Base-by-base conservation (phyloP, 2,888 invertebrate species). In the Apodemia hepburni region DNA sequence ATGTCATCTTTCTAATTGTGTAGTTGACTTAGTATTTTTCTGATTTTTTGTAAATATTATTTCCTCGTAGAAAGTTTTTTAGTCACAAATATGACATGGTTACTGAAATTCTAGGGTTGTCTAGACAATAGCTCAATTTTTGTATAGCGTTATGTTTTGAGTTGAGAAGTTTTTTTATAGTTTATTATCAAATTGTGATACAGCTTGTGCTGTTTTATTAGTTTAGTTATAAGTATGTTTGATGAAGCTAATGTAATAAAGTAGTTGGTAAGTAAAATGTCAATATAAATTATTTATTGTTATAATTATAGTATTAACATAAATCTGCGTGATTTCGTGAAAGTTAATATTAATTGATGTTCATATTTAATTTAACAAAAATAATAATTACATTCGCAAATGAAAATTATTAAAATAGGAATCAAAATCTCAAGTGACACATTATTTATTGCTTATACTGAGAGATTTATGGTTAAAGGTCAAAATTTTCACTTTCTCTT, bases 81-180 rank as follows among this genome's bases (percentile, higher is more conserved):
- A 38, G 59, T 57, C 27, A 33, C 58, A 74, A 66, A 72, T 65
- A 67, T 84, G 88, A 81, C 90, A 87, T 87, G 88, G 90, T 87
- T 83, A 83, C 84, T 77, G 82, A 82, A 73, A 84, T 86, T 87
- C 88, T 84, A 79, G 88, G 90, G 90, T 91, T 90, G 89, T 83
- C 76, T 88, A 90, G 85, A 77, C 84, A 85, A 88, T 89, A 91
- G 87, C 87, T 89, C 85, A 86, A 84, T 87, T 82, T 77, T 73
- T 77, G 73, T 73, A 74, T 73, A 75, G 75, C 84, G 81, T 85
- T 78, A 75, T 77, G 75, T 80, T 77, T 75, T 84, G 81, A 80
- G 81, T 79, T 74, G 77, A 82, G 75, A 76, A 76, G 74, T 74
- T 81, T 83, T 86, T 83, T 86, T 83, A 71, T 68, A 75, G 82